A percentile compares a stretch with the other conserved stretches of the same genome.
phyloP scores from a whole-genome alignment of 2,113 vertebrate species.

The Mastomys coucha region DNA sequence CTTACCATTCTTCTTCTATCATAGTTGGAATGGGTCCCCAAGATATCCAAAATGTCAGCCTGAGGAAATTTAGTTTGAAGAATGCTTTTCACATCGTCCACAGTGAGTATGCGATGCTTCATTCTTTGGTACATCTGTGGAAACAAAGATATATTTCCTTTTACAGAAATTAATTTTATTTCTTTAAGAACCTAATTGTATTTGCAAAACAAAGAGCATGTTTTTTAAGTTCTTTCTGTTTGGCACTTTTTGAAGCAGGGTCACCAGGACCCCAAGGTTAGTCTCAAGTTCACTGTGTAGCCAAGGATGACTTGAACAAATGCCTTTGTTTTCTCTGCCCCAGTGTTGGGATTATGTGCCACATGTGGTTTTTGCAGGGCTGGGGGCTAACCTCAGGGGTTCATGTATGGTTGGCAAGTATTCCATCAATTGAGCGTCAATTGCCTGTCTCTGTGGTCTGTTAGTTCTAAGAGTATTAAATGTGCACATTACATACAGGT shows the following conservation, averaged over 20 bases:
- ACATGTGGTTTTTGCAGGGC: no score
- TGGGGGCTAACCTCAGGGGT: not conserved
- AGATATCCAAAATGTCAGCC: slow-evolving; percentile 89
- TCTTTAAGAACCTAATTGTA: not conserved
- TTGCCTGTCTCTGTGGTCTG: no score
- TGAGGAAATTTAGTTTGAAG: slow-evolving; percentile 92
- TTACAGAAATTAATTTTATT: slow-evolving; percentile 44
- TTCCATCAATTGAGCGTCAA: not conserved
- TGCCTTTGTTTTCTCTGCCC: not conserved
- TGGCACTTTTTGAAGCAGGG: not conserved
- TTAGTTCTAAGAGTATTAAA: not conserved
- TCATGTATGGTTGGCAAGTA: not conserved
- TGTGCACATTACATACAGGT: not conserved
- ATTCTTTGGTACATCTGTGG: slow-evolving; percentile 93
- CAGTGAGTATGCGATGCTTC: slow-evolving; percentile 88
- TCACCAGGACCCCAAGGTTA: not conserved
- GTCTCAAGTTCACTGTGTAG: not conserved
- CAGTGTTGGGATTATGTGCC: not conserved
- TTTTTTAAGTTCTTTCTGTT: not conserved
- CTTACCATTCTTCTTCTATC: slow-evolving; percentile 92
- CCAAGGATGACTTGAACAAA: no score
- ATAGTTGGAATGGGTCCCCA: slow-evolving; percentile 90
- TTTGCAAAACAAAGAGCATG: slow-evolving; percentile 40
- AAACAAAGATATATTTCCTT: slow-evolving; percentile 58
- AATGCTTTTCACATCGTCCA: slow-evolving; percentile 88